Evolutionary conservation across 2,797 vertebrate species (phyloP).

Genomic region (Myiotriccus ornatus): DNA sequence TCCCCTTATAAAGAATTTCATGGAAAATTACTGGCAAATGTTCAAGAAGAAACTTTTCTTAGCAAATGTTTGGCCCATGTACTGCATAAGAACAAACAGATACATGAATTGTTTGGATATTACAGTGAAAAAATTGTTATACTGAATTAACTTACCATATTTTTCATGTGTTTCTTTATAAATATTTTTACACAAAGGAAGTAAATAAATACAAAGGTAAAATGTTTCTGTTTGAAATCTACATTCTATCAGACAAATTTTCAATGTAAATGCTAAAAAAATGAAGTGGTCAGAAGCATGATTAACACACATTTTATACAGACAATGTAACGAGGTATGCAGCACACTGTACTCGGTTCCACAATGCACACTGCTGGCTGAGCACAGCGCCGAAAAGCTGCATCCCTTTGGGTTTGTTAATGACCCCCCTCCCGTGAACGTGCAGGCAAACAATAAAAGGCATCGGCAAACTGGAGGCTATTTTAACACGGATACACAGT

Average conservation of each 20-base stretch:
- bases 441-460: conserved; percentile 59
- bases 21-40: not conserved
- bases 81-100: not conserved
- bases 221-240: not conserved
- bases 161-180: conserved; percentile 39
- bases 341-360: not conserved
- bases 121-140: not conserved
- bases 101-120: not conserved
- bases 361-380: conserved; percentile 20
- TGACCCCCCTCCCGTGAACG: not conserved
- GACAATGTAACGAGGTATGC: conserved; percentile 8
- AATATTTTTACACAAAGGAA: conserved; percentile 17
- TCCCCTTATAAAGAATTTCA: not conserved
- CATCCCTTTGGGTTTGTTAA: conserved; percentile 10
- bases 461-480: conserved; percentile 48
- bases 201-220: conserved; percentile 25
- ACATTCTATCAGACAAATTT: not conserved
- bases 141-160: not conserved
- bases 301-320: not conserved
- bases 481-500: conserved; percentile 17
- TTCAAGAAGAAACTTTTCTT: not conserved
- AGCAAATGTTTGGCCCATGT: not conserved
- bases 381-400: conserved; percentile 30
- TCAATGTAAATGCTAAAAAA: not conserved
- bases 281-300: not conserved